Evolutionary conservation across 2,888 invertebrate species (phyloP).

Genomic region (Chalcis sispes): DNA sequence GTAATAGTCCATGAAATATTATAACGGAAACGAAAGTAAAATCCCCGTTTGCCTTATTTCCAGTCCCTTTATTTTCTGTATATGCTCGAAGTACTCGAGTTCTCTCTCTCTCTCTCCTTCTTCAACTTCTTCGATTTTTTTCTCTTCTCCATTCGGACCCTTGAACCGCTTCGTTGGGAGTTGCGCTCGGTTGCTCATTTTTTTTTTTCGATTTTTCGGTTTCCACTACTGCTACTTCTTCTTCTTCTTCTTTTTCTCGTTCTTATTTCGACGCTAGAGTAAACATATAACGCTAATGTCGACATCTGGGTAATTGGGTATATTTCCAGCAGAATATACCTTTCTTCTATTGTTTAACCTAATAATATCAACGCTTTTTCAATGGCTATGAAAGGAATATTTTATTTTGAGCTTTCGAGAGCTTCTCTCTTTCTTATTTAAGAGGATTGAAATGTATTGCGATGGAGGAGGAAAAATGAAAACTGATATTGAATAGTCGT

Average conservation of each 20-base stretch:
- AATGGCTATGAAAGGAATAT: no score
- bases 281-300: constrained; percentile 29
- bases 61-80: constrained; percentile 11
- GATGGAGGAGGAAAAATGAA: no score
- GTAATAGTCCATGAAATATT: constrained; percentile 55
- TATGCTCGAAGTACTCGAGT: neutral
- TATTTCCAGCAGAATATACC: constrained; percentile 25
- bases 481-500: no score
- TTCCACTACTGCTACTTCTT: no score
- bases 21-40: constrained; percentile 36
- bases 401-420: no score
- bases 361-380: no score
- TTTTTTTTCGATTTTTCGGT: no score
- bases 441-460: no score
- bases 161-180: constrained; percentile 6
- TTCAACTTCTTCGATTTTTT: no score
- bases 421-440: no score
- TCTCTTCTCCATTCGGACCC: neutral
- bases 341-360: constrained; percentile 34
- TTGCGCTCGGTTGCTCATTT: neutral
- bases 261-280: neutral
- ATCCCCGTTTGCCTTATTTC: constrained; percentile 25
- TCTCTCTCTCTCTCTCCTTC: neutral
- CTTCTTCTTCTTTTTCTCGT: neutral
- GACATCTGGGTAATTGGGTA: constrained; percentile 53